Base-by-base conservation (phyloP, 2,888 invertebrate species). In the Rhaphigaster nebulosa region DNA sequence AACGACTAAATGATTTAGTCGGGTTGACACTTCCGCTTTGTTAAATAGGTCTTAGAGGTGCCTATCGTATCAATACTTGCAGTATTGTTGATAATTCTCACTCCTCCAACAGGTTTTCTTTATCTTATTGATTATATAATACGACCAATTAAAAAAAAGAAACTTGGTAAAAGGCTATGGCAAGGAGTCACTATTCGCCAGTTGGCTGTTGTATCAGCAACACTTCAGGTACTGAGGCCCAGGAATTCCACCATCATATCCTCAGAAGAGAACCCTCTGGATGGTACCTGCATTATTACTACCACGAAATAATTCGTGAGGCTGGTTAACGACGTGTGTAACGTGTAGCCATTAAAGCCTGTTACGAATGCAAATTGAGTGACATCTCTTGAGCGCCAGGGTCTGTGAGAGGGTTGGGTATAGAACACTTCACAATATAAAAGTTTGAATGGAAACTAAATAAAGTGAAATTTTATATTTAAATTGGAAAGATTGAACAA, bases 321-420 rank as follows among this genome's bases (percentile, higher is more conserved):
- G 6, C 34, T 20, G 70, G 38, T 34, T 76, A 76, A 76, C 70
- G 70, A 76, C 38, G 34, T 6, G 20, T 76, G 70, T 76, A 76
- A 76, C 70, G 20, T 23, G 34, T 38, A 38, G 29, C 6, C 70
- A 76, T 76, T 76, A 76, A 38, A 23, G 20, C 26, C 34, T 38
- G 34, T 76, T 76, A 76, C 20, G 38, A 76, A 76, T 76, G 34
- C 70, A 76, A 76, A 34, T 76, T 76, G 70, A 38, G 70, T 76
- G 70, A 76, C 70, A 38, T 76, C 29, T 76, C 70, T 34, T 38
- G 18, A 76, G 70, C 20, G 23, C 20, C 10, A 23, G 70, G 34
- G 26, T 34, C 29, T 13, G 1, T 18, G 15, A 29, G 34, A n/a
- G n/a, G 1, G 23, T 1, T 60, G 26, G 1, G 26, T 10, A 15